Evolutionary conservation across 2,888 invertebrate species (phyloP), one percentile per base, ranked within the genome.

Genomic region (Oxycera nigricornis): DNA sequence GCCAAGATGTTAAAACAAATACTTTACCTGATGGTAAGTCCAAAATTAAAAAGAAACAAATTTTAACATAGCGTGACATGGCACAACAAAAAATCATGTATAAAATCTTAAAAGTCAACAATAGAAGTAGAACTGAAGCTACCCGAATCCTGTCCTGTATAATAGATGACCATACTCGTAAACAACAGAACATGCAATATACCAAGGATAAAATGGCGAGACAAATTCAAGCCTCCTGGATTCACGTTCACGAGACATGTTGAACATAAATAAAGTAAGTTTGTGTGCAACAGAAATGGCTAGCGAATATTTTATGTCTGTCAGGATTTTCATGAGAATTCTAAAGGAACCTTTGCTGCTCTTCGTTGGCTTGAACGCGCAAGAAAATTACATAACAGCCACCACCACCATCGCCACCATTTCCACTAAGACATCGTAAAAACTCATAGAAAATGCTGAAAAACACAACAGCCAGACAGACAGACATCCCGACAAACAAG

Each of bases 261-360:
- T 41, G 65, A 39, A 65, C 65, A 65, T 65, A 65, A 65, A 65
- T 65, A 65, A 65, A 65, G 35, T 20, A 41, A 39, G 24, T 65
- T 65, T 39, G 39, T 65, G 41, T 24, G 11, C 65, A 41, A 65
- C 28, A 65, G 24, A 39, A 65, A 65, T 24, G 22, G 41, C 24
- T 30, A 17, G 22, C 4, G 65, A 65, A 39, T 65, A 65, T 41
- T 41, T 65, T 41, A 65, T 65, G 24, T 65, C 35, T 39, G 65
- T 65, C 65, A 41, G 65, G 65, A 41, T 24, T 35, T 22, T 17
- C 35, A 35, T n/a, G n/a, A 35, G 7, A 35, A 6, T 35, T 35
- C 35, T 35, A n/a, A n/a, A n/a, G n/a, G n/a, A n/a, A n/a, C n/a
- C 35, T 35, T 35, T 35, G 7, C 11, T 11, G 6, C 35, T 35